phyloP scores from a whole-genome alignment of 2,113 vertebrate genomes.

The Microtus richardsoni region DNA sequence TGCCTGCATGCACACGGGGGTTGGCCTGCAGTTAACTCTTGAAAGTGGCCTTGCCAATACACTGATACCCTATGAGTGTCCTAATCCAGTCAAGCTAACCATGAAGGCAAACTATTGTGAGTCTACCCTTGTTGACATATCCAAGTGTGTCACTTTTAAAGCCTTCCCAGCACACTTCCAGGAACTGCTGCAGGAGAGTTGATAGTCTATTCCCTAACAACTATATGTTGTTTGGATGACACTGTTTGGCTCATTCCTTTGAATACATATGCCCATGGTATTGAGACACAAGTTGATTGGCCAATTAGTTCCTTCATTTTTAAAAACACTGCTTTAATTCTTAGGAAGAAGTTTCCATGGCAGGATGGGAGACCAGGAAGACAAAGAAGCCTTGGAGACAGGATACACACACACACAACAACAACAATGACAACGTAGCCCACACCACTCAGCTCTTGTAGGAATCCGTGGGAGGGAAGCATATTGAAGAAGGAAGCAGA shows the following conservation, averaged over 20 bases:
- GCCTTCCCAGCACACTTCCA: neutral
- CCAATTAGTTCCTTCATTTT: neutral
- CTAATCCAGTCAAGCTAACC: neutral
- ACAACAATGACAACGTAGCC: too few relatives aligned
- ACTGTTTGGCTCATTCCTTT: neutral
- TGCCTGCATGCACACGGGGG: neutral
- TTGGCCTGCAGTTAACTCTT: neutral
- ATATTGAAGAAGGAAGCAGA: neutral
- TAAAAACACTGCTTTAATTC: neutral
- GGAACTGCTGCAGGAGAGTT: rapidly evolving
- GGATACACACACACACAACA: neutral
- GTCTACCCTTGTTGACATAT: neutral
- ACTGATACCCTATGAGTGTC: neutral
- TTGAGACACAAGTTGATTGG: neutral
- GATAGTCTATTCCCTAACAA: neutral
- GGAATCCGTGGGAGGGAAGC: neutral
- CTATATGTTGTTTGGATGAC: neutral
- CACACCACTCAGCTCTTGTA: neutral
- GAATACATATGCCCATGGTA: neutral
- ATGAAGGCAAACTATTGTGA: neutral
- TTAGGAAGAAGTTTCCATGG: neutral
- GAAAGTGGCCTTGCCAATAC: neutral
- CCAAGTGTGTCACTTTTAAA: neutral
- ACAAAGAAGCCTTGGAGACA: neutral
- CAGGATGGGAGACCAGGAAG: neutral